phyloP scores from a whole-genome alignment of 2,888 invertebrate genomes.

The Beris chalybata region DNA sequence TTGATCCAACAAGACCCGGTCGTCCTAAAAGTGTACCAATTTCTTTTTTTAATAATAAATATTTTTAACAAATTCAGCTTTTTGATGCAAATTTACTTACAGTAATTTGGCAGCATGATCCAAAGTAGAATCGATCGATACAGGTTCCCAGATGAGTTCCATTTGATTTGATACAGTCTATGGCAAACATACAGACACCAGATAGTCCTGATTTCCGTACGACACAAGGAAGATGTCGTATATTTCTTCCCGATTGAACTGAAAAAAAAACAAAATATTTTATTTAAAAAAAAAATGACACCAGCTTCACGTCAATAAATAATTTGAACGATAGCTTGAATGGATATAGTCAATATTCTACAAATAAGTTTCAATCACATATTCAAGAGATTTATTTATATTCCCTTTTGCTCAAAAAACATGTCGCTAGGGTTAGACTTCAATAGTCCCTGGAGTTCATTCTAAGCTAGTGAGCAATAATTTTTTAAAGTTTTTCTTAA shows the following conservation, averaged over 20 bases:
- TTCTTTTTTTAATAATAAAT: neutral
- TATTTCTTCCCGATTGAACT: slow-evolving; percentile 82
- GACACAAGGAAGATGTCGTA: slow-evolving; percentile 85
- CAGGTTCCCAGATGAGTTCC: slow-evolving; percentile 91
- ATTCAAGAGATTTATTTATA: too few species aligned
- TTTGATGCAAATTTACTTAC: slow-evolving; percentile 42
- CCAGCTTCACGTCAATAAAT: too few species aligned
- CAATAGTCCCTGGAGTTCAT: too few species aligned
- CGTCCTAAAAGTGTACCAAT: slow-evolving; percentile 41
- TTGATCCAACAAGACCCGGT: slow-evolving; percentile 47
- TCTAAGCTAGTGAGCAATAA: too few species aligned
- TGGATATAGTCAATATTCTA: too few species aligned
- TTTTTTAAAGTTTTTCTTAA: too few species aligned
- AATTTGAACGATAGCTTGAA: too few species aligned
- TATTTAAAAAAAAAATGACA: slow-evolving; percentile 6
- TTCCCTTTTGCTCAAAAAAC: too few species aligned
- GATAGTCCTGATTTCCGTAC: slow-evolving; percentile 76
- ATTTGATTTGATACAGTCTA: slow-evolving; percentile 87
- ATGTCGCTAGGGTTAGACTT: too few species aligned
- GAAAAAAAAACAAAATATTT: slow-evolving; percentile 57
- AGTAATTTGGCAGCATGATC: slow-evolving; percentile 84
- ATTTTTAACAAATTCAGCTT: neutral
- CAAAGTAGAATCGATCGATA: slow-evolving; percentile 91
- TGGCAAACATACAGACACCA: slow-evolving; percentile 92
- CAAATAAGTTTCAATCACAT: too few species aligned